Evolutionary conservation across 2,888 invertebrate species (phyloP).

Genomic region (Himalopsyche anomala): DNA sequence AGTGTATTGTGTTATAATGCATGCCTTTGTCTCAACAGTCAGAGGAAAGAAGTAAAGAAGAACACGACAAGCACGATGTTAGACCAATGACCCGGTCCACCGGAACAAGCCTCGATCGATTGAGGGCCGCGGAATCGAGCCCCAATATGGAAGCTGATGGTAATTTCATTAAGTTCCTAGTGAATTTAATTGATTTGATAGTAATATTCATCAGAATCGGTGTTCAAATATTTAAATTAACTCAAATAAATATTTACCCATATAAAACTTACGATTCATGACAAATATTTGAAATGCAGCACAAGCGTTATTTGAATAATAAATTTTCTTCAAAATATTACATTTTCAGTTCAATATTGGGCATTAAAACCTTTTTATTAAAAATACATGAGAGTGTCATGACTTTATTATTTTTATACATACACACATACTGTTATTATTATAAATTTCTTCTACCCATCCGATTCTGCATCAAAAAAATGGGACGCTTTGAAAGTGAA

Average conservation of each 20-base stretch:
- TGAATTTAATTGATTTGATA: background rate
- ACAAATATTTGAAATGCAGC: background rate
- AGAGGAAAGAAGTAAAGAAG: slow-evolving; percentile 85
- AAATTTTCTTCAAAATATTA: too few relatives aligned
- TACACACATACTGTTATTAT: too few relatives aligned
- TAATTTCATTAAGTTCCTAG: slow-evolving; percentile 66
- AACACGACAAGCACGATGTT: slow-evolving; percentile 75
- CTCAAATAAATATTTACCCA: slow-evolving; percentile 21
- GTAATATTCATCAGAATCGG: background rate
- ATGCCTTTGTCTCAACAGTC: slow-evolving; percentile 71
- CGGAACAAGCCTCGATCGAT: slow-evolving; percentile 82
- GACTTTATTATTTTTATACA: too few relatives aligned
- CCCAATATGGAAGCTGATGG: slow-evolving; percentile 80
- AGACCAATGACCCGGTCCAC: slow-evolving; percentile 83
- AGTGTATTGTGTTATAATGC: too few relatives aligned
- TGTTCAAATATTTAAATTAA: background rate
- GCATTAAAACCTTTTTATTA: too few relatives aligned
- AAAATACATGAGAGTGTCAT: too few relatives aligned
- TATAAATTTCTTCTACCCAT: too few relatives aligned
- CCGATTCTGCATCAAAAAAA: too few relatives aligned
- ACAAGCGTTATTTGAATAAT: too few relatives aligned
- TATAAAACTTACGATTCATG: background rate
- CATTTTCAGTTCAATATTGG: too few relatives aligned
- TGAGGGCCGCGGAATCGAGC: slow-evolving; percentile 81
- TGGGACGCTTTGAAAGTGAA: too few relatives aligned